phyloP scores from a whole-genome alignment of 2,113 vertebrate species.

The Cettia cetti region DNA sequence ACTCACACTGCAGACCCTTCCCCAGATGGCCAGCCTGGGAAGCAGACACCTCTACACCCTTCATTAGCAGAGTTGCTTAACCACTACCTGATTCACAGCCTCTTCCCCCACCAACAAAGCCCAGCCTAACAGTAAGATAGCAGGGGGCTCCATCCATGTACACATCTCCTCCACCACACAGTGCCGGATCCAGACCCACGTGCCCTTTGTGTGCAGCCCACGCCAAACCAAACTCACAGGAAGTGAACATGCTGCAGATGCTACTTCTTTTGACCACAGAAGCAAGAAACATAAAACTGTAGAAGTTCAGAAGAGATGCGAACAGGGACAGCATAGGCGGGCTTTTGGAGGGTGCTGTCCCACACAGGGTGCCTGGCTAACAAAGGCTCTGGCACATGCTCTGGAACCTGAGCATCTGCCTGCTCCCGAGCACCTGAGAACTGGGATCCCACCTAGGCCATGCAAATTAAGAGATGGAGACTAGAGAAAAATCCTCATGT shows the following conservation, averaged over 20 bases:
- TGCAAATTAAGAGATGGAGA: rapidly evolving
- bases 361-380: not conserved
- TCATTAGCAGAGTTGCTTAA: not conserved
- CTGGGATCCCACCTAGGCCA: not conserved
- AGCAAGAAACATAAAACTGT: not conserved
- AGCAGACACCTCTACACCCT: not conserved
- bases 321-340: rapidly evolving
- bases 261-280: not conserved
- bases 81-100: not conserved
- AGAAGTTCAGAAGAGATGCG: not conserved
- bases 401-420: not conserved
- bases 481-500: not conserved
- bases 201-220: not conserved
- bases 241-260: not conserved
- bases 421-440: not conserved
- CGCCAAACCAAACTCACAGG: not conserved
- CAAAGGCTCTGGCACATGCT: not conserved
- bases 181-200: rapidly evolving
- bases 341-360: not conserved
- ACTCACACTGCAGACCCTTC: not conserved
- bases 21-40: not conserved
- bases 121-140: not conserved
- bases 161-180: not conserved
- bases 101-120: not conserved
- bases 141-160: not conserved